These are phyloP conservation scores for Octonoba sinensis DNA, from an alignment of 2,888 invertebrate genomes.

Conservation along the genomic window DNA sequence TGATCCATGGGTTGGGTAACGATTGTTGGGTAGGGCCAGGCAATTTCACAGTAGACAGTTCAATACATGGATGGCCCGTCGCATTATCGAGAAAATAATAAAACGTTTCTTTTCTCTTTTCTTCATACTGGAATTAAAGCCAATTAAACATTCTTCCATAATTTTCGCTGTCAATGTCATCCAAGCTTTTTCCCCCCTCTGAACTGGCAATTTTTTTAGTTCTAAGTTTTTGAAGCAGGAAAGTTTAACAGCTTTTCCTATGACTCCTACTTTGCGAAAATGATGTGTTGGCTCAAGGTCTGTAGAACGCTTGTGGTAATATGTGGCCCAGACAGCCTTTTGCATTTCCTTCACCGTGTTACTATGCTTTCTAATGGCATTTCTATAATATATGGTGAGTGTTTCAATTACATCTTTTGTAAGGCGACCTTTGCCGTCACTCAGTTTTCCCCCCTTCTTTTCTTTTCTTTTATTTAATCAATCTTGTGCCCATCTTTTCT, in stretches of 20 bases:
- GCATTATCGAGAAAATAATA: neutral
- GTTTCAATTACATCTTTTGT: neutral
- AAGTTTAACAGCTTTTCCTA: no score
- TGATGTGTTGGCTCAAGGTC: neutral
- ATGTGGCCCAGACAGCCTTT: constrained; percentile 17
- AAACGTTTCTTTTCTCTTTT: neutral
- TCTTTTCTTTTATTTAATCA: neutral
- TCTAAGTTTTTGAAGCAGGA: no score
- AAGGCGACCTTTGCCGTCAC: constrained; percentile 12
- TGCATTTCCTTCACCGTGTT: constrained; percentile 1
- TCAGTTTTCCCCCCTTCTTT: constrained; percentile 1
- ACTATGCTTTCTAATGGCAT: neutral
- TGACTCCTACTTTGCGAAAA: neutral
- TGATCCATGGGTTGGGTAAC: neutral
- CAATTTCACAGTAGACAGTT: neutral
- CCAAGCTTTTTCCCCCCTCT: neutral
- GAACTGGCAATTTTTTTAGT: neutral
- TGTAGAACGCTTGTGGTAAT: neutral
- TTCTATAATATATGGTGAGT: constrained; percentile 2
- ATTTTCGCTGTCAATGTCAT: neutral
- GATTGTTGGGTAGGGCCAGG: neutral
- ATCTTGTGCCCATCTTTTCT: neutral
- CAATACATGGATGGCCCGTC: neutral
- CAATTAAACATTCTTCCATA: no score
- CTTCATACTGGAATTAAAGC: neutral